phyloP scores from a whole-genome alignment of 23 tunicate species.

The Diplosoma virens region DNA sequence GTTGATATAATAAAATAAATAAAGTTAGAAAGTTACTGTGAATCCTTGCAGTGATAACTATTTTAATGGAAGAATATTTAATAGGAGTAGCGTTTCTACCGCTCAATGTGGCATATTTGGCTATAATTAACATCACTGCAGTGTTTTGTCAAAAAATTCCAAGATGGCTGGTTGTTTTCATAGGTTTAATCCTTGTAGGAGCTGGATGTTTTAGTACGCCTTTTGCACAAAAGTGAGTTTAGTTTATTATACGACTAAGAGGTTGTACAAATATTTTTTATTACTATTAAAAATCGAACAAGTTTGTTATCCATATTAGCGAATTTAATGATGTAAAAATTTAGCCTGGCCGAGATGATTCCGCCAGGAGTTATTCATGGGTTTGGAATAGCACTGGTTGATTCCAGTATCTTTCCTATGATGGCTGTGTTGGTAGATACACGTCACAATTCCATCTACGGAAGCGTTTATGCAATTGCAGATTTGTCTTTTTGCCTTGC shows the following conservation, averaged over 20 bases:
- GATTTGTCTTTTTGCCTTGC: constrained; percentile 70
- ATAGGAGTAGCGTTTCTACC: constrained; percentile 86
- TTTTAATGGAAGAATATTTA: too few relatives aligned
- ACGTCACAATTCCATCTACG: constrained; percentile 69
- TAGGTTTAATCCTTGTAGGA: constrained; percentile 12
- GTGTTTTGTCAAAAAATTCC: constrained; percentile 20
- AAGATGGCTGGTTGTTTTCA: constrained; percentile 41
- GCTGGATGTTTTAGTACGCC: constrained; percentile 39
- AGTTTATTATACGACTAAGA: neutral
- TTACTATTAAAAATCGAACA: too few relatives aligned
- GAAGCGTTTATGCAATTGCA: constrained; percentile 83
- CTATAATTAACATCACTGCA: constrained; percentile 27
- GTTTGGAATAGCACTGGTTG: constrained; percentile 45
- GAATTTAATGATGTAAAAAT: too few relatives aligned
- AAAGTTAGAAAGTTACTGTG: too few relatives aligned
- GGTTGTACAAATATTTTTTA: too few relatives aligned
- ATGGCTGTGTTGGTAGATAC: constrained; percentile 76
- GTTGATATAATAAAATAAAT: too few relatives aligned
- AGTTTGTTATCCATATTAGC: too few relatives aligned
- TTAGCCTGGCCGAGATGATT: constrained; percentile 47
- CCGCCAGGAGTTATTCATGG: constrained; percentile 65
- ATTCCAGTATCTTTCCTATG: constrained; percentile 60
- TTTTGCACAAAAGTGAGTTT: constrained; percentile 30
- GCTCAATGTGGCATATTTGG: constrained; percentile 43
- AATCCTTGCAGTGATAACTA: too few relatives aligned